Percentiles rank a stretch among this genome's conserved stretches.
These are phyloP conservation scores for Allolobophora icterica DNA, from an alignment of 2,888 invertebrate genomes.

Conservation along the genomic window DNA sequence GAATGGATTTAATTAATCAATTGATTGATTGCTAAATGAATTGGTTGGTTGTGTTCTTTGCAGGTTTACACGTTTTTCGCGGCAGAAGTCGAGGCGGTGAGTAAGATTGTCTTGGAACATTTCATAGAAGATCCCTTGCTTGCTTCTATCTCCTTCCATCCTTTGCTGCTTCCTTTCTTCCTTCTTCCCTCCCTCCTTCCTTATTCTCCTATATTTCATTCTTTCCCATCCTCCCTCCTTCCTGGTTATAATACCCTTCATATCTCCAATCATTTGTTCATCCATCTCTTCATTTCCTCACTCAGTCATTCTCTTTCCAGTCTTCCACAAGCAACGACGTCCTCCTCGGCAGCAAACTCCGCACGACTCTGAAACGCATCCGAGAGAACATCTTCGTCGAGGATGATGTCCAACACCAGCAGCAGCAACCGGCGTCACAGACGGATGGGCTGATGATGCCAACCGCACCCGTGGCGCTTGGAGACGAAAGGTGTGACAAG, in stretches of 20 bases:
- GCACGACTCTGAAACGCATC: constrained; percentile 78
- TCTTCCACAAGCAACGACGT: neutral
- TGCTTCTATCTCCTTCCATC: neutral
- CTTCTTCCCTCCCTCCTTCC: neutral
- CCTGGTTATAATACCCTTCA: too few species aligned
- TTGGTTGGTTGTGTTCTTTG: constrained; percentile 46
- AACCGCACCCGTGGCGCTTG: neutral
- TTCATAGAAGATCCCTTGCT: neutral
- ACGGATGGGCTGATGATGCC: constrained; percentile 17
- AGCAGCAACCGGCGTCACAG: neutral
- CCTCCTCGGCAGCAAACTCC: constrained; percentile 74
- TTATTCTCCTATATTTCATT: neutral
- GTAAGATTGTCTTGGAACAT: constrained; percentile 40
- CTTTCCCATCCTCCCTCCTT: neutral
- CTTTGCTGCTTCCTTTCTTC: neutral
- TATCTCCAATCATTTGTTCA: neutral
- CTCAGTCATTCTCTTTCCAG: neutral
- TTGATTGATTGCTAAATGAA: too few species aligned
- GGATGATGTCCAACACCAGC: constrained; percentile 32
- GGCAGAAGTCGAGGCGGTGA: constrained; percentile 61
- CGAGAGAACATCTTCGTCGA: constrained; percentile 74
- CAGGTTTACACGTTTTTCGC: constrained; percentile 82
- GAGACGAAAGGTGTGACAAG: constrained; percentile 54
- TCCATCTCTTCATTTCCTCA: neutral
- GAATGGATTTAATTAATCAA: neutral